Percentiles rank a stretch among this genome's conserved stretches.
Conservation (phyloP, 1,140 invertebrate species). For the Drosophila serrata region DNA sequence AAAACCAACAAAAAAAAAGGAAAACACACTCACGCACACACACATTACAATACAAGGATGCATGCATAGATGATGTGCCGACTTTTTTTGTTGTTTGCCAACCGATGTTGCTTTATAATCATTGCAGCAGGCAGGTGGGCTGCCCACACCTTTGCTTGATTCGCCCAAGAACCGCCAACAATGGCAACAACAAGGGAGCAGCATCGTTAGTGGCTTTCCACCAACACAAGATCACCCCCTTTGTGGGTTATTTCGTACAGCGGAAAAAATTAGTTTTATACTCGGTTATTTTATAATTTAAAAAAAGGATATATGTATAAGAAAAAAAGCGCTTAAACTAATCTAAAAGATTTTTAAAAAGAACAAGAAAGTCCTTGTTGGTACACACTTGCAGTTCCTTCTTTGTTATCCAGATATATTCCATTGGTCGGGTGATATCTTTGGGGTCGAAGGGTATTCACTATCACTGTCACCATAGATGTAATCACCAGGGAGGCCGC, state of each 20-base stretch:
- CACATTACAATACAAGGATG: conserved; percentile 23
- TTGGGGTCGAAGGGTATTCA: too few relatives aligned
- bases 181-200: conserved; percentile 63
- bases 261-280: too few relatives aligned
- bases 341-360: too few relatives aligned
- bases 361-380: too few relatives aligned
- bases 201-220: conserved; percentile 68
- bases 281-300: not conserved
- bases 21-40: conserved; percentile 9
- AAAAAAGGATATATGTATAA: too few relatives aligned
- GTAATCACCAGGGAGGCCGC: too few relatives aligned
- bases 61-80: conserved; percentile 33
- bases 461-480: too few relatives aligned
- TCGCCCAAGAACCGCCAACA: conserved; percentile 36
- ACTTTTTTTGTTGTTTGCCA: conserved; percentile 49
- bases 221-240: conserved; percentile 28
- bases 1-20: not conserved
- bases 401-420: too few relatives aligned
- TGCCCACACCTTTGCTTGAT: conserved; percentile 1
- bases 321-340: too few relatives aligned
- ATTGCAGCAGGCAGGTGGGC: conserved; percentile 51
- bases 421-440: too few relatives aligned
- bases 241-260: not conserved
- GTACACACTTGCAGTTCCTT: too few relatives aligned
- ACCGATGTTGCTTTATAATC: conserved; percentile 73